Evolutionary conservation across 2,113 vertebrate genomes (phyloP).

Genomic region (Clupea harengus): DNA sequence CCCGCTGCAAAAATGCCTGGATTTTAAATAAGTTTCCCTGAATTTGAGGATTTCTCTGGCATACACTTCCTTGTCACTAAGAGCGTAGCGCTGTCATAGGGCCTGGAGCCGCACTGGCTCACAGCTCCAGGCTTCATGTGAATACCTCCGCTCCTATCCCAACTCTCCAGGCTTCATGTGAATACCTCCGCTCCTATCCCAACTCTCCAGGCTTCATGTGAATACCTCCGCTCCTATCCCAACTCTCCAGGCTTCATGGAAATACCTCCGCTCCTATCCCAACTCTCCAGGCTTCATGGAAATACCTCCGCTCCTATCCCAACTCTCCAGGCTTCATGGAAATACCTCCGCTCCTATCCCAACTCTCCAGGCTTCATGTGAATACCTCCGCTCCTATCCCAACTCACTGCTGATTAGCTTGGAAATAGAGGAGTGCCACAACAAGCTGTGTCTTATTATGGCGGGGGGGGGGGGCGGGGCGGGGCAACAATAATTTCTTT

Average conservation of each 20-base stretch:
- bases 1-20: background rate
- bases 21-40: conserved; percentile 7
- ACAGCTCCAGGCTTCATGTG: background rate
- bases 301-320: no score
- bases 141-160: no score
- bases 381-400: background rate
- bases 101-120: background rate
- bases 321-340: background rate
- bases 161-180: background rate
- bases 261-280: background rate
- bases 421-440: conserved; percentile 26
- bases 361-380: background rate
- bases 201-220: no score
- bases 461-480: background rate
- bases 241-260: background rate
- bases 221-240: no score
- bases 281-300: background rate
- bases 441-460: conserved; percentile 22
- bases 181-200: background rate
- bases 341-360: no score
- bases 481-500: background rate
- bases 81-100: background rate
- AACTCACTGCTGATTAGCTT: background rate
- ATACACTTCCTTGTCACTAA: background rate
- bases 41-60: conserved; percentile 1